Evolutionary conservation across 1,140 invertebrate species (phyloP).

Genomic region (Andricus grossulariae): DNA sequence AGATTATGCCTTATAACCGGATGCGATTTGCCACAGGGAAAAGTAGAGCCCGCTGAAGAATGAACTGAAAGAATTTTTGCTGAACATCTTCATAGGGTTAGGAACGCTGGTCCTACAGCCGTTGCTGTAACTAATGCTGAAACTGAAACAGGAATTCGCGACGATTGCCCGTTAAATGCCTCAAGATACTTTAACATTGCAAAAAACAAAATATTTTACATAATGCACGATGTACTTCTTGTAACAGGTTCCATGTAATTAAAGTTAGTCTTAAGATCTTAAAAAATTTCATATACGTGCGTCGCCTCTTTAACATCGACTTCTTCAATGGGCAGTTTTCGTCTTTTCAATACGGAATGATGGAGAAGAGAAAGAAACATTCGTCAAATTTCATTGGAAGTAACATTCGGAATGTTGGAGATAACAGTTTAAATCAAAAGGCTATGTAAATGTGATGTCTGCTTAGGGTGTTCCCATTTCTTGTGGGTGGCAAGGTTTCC

Average conservation of each 20-base stretch:
- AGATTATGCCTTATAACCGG: conserved; percentile 39
- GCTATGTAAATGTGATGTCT: too few species aligned
- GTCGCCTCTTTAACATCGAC: conserved; percentile 36
- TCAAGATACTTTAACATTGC: conserved; percentile 44
- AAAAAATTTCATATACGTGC: conserved; percentile 26
- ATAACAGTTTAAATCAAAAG: too few species aligned
- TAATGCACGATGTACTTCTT: conserved; percentile 44
- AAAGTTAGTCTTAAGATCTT: neutral
- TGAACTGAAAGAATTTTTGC: conserved; percentile 21
- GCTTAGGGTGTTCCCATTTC: too few species aligned
- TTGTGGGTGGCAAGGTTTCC: too few species aligned
- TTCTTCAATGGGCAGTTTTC: conserved; percentile 48
- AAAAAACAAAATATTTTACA: conserved; percentile 49
- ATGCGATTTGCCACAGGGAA: conserved; percentile 25
- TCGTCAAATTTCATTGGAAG: too few species aligned
- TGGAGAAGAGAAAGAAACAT: neutral
- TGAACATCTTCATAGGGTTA: neutral
- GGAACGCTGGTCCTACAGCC: neutral
- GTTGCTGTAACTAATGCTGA: neutral
- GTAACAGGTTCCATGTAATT: neutral
- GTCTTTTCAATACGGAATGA: conserved; percentile 49
- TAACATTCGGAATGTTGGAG: too few species aligned
- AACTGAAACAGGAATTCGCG: conserved; percentile 30
- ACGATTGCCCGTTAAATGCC: conserved; percentile 27
- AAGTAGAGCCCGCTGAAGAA: neutral